Base-by-base conservation (phyloP, 2,888 invertebrate species). In the Serrognathus titanus region DNA sequence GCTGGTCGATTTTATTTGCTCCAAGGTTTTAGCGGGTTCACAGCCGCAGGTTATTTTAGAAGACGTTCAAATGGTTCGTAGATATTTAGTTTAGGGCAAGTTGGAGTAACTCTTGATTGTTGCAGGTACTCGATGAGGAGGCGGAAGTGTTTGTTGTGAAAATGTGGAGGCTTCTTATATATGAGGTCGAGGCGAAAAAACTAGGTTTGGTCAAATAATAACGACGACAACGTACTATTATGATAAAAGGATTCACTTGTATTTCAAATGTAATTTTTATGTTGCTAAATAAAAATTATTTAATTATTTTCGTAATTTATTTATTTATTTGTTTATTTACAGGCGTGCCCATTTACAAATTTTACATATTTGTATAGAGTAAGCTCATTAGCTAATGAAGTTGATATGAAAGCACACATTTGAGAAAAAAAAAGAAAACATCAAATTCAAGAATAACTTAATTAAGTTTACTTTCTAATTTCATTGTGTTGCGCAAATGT, bases 91-190 rank as follows among this genome's bases (percentile, higher is more conserved):
- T 48, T 36, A 40, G n/a, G 1, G 1, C 24, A 31, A 31, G 3
- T 31, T 31, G 24, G 24, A 6, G 24, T 31, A 31, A 31, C 7
- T 51, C 3, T n/a, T 11, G 39, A 37, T 16, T 40, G n/a, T 55
- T 55, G 43, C 54, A 97, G 97, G 97, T 99, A 66, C 84, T 99
- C 72, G 99, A 99, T 78, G 98, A 99, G 77, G 99, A 99, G 79
- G 99, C 99, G 3, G 98, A 99, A 81, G 97, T 97, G 66, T 99
- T 99, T 82, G 97, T 99, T 69, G 97, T 99, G 63, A 99, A 99
- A 85, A 96, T 99, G 97, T 99, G 99, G 99, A 85, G 99, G 67
- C 84, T 99, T 72, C 85, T 99, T 63, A 98, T 99, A 71, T 99
- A 98, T 81, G 99, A 99, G 85, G 94, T 97, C 68, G 98, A 99